Conservation (phyloP, 2,888 invertebrate species). For the Drosophila diplacantha region DNA sequence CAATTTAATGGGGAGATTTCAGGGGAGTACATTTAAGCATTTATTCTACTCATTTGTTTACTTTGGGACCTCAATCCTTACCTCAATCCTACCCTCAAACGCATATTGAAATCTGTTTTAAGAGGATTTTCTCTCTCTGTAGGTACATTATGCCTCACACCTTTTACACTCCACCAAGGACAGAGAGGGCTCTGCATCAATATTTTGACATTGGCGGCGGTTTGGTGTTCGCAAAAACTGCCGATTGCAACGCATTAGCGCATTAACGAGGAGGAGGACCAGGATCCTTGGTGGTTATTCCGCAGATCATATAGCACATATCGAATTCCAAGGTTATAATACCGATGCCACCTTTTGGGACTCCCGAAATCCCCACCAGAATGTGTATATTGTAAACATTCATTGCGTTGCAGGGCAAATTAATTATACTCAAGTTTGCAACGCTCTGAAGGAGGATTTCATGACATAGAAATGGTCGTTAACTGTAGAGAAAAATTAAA, state of each 20-base stretch:
- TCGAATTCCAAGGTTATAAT: not conserved
- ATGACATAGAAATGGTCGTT: too few species aligned
- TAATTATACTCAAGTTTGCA: too few species aligned
- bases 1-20: too few species aligned
- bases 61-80: not conserved
- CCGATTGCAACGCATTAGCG: conserved; percentile 53
- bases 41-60: too few species aligned
- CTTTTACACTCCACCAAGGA: conserved; percentile 16
- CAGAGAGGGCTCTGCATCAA: conserved; percentile 35
- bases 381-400: too few species aligned
- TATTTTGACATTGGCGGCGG: conserved; percentile 59
- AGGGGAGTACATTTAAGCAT: too few species aligned
- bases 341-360: not conserved
- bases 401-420: too few species aligned
- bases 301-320: not conserved
- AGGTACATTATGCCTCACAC: not conserved
- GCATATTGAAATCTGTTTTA: not conserved
- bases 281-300: not conserved
- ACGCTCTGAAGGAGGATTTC: too few species aligned
- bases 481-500: too few species aligned
- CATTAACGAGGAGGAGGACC: conserved; percentile 15
- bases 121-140: not conserved
- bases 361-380: too few species aligned
- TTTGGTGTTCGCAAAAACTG: conserved; percentile 21
- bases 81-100: not conserved